Evolutionary conservation across 2,113 vertebrate species (phyloP).

Genomic region (Oenanthe melanoleuca): DNA sequence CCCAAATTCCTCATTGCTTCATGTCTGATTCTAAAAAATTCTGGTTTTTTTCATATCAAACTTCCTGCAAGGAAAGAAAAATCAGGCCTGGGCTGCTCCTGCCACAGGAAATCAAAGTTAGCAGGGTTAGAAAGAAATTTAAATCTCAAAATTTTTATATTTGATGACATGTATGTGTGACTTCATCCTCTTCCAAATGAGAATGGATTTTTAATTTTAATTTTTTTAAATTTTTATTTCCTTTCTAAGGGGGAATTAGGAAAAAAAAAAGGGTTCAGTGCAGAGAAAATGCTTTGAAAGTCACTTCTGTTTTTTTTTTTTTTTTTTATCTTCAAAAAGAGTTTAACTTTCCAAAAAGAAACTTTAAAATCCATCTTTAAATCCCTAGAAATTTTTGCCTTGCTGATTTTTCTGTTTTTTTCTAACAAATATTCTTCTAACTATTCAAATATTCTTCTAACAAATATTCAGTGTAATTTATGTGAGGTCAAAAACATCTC

Average conservation of each 20-base stretch:
- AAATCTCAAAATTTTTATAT: background rate
- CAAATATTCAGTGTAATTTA: background rate
- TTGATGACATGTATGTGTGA: accelerated
- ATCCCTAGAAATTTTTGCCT: too few relatives aligned
- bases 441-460: too few relatives aligned
- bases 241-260: background rate
- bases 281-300: too few relatives aligned
- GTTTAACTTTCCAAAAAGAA: background rate
- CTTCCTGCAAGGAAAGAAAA: background rate
- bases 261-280: background rate
- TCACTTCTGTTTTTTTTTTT: too few relatives aligned
- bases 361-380: accelerated
- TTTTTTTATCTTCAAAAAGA: background rate
- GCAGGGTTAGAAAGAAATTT: background rate
- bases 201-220: background rate
- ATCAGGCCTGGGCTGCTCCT: background rate
- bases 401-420: too few relatives aligned
- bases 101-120: background rate
- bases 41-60: accelerated
- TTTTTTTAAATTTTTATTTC: background rate
- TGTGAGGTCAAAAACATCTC: accelerated
- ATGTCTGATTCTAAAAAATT: background rate
- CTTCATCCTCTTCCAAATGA: background rate
- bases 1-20: accelerated
- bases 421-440: too few relatives aligned